Evolutionary conservation across 2,113 vertebrate genomes (phyloP), one percentile per base, ranked within the genome.

Genomic region (Thamnaconus septentrionalis): DNA sequence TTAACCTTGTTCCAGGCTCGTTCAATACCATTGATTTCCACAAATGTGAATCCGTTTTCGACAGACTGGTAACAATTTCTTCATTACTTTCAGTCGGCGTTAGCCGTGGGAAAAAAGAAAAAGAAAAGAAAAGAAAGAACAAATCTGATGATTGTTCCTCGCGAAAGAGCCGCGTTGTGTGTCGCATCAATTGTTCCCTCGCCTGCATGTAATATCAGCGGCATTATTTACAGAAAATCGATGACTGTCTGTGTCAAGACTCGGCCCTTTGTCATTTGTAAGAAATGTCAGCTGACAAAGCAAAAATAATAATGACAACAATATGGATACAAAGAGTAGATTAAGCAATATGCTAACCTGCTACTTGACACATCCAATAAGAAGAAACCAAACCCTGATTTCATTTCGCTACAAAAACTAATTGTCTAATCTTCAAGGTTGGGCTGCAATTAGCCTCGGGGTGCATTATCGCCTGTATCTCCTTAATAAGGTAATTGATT

Each of bases 321-420:
- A 31, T 31, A 31, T 1, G 18, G 2, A 31, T 12, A 51, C 48
- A 49, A 4, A 6, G 54, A 62, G 64, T 53, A n/a, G 64, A 63
- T 53, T 7, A 59, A 78, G 78, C 67, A 77, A 53, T 77, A 73
- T 70, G 74, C 49, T 79, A 66, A 83, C 71, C n/a, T 55, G 1
- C 56, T 8, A n/a, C 48, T 53, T 73, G 40, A 43, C 44, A 52
- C 54, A 64, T 44, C 59, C 71, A 53, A 71, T 42, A 59, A 50
- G 42, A 72, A 49, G 50, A 41, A 31, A 31, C 18, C 18, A 31
- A 31, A 31, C 18, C 18, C 18, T 31, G 18, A 31, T 31, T 31
- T 31, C 1, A 31, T 31, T 31, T 31, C 18, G 18, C 18, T 31
- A 31, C 18, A 31, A 31, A 31, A 31, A 31, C 18, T 31, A 31